Evolutionary conservation across 35 echinoderm and acorn worm species (phyloP), one percentile per base, ranked within the genome.

Genomic region (Apostichopus japonicus): DNA sequence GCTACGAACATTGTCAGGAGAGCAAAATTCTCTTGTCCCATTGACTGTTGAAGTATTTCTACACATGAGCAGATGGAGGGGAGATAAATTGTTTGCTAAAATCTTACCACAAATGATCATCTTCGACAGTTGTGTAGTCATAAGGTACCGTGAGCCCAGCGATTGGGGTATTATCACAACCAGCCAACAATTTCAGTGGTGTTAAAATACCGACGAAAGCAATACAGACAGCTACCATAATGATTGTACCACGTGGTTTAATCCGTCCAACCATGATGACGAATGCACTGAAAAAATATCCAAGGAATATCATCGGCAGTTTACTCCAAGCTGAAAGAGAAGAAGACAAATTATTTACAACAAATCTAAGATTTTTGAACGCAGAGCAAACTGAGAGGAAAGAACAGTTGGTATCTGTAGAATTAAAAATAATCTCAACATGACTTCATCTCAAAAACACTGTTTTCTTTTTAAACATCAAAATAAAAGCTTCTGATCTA

Each of bases 181-280:
- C 81, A 54, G 81, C 53, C 17, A 84, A 57, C 54, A 84, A 24
- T 58, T 84, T 84, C 2, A 54, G 54, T 5, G 81, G 81, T 57
- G 81, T 84, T 7, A 84, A 51, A 9, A 84, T 57, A 84, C 54
- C 56, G 14, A 54, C 81, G 16, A n/a, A 84, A 17, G 56, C 55
- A 17, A 84, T 58, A 54, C 81, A 84, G 19, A 84, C 8, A 9
- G 81, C 27, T n/a, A 84, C 81, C 81, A 84, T 84, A n/a, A 84
- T 84, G 54, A 84, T 84, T 15, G 81, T 84, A 58, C 81, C 81
- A 84, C 81, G 81, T 58, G 81, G 81, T 21, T 84, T 84, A 55
- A 84, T 57, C 13, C 81, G 81, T 57, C 81, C 81, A 19, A 84
- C 56, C 81, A 84, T 84, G 6, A 84, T 84, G 53, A 84, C 51